phyloP scores from a whole-genome alignment of 2,888 invertebrate genomes.

The Punctoribates punctum region DNA sequence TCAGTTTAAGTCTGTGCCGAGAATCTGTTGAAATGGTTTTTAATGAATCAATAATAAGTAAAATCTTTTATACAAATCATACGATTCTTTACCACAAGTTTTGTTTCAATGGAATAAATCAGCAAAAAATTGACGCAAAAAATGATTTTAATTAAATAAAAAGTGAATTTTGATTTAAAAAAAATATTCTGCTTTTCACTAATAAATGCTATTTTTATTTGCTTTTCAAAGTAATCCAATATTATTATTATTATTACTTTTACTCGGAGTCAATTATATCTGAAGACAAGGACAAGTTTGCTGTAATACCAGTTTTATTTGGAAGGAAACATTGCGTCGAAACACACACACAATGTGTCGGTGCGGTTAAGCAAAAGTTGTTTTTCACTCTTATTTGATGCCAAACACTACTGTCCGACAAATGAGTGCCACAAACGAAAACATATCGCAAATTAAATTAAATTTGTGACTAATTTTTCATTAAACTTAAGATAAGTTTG shows the following conservation, averaged over 20 bases:
- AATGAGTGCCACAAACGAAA: background rate
- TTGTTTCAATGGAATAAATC: background rate
- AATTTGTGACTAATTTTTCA: too few species aligned
- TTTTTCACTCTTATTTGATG: background rate
- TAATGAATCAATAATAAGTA: too few species aligned
- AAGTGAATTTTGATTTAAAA: background rate
- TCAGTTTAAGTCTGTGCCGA: too few species aligned
- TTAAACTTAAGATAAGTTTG: too few species aligned
- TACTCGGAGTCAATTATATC: background rate
- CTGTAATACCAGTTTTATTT: background rate
- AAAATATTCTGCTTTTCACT: too few species aligned
- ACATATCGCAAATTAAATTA: too few species aligned
- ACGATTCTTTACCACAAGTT: background rate
- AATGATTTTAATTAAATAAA: background rate
- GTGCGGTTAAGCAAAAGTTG: background rate
- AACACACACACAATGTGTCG: background rate
- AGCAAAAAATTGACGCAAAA: background rate
- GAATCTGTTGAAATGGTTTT: too few species aligned
- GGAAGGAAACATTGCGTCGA: background rate
- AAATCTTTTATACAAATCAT: too few species aligned
- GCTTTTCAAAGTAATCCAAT: background rate
- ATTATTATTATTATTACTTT: background rate
- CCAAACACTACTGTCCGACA: background rate
- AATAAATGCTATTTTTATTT: background rate
- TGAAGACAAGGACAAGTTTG: background rate